Evolutionary conservation across 2,113 vertebrate species (phyloP).

Genomic region (Todiramphus chloris): DNA sequence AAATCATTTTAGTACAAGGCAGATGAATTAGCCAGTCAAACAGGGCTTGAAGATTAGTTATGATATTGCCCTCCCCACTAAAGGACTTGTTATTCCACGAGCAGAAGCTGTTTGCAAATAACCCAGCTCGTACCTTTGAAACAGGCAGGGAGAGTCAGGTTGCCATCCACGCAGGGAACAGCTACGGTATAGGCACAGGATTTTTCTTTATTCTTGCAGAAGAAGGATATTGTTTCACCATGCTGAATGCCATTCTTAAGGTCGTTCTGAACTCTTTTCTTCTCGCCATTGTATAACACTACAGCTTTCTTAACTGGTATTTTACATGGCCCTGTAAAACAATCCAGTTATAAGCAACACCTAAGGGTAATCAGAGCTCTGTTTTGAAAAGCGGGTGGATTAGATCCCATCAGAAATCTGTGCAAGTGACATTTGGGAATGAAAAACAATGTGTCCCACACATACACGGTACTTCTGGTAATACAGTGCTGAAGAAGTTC

Average conservation of each 20-base stretch:
- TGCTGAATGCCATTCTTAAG: constrained; percentile 83
- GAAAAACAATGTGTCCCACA: neutral
- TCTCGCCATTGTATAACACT: constrained; percentile 80
- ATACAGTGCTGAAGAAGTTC: neutral
- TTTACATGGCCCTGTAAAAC: constrained; percentile 81
- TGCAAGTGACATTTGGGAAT: neutral
- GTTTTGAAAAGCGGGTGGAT: neutral
- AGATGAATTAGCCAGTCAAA: neutral
- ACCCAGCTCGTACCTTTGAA: constrained; percentile 76
- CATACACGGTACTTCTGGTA: neutral
- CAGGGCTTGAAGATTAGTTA: neutral
- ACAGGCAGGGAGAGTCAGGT: constrained; percentile 81
- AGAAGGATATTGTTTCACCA: constrained; percentile 80
- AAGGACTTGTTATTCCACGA: neutral
- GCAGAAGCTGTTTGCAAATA: neutral
- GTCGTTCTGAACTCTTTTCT: constrained; percentile 78
- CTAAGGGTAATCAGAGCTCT: neutral
- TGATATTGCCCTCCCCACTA: neutral
- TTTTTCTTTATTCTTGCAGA: constrained; percentile 83
- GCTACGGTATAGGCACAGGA: constrained; percentile 84
- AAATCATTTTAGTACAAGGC: neutral
- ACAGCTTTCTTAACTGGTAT: constrained; percentile 83
- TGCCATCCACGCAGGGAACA: constrained; percentile 79
- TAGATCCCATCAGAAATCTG: neutral
- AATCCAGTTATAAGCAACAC: neutral